A percentile compares a stretch with the other conserved stretches of the same genome.
Conservation (phyloP, 1,140 invertebrate genomes). For the Eupristina koningsbergeri region DNA sequence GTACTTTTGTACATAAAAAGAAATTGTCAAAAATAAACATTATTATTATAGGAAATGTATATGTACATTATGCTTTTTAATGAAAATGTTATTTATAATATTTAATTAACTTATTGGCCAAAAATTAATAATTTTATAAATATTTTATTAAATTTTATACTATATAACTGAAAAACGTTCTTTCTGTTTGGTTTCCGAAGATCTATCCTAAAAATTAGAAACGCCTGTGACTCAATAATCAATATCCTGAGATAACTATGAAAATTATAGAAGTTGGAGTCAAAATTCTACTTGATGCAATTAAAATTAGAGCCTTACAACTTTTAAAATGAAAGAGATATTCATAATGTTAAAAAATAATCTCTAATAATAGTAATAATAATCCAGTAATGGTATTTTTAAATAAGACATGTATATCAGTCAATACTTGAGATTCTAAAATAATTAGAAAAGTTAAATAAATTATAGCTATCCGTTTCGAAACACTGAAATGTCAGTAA, state of each 20-base stretch:
- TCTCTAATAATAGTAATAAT: not conserved
- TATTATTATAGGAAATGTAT: not conserved
- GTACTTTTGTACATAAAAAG: not conserved
- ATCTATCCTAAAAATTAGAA: not conserved
- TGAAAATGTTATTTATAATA: too few species aligned
- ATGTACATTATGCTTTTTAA: not conserved
- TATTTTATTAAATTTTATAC: not conserved
- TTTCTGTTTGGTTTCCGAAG: not conserved
- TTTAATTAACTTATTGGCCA: too few species aligned
- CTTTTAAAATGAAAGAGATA: not conserved
- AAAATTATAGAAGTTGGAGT: not conserved
- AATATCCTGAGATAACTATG: not conserved
- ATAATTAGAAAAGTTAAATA: not conserved
- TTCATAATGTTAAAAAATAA: not conserved
- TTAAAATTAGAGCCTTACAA: not conserved
- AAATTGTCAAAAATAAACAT: not conserved
- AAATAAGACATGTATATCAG: not conserved
- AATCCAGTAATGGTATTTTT: too few species aligned
- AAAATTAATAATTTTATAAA: not conserved
- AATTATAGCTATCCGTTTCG: not conserved
- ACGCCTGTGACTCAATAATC: not conserved
- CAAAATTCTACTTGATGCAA: not conserved
- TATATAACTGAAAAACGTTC: not conserved
- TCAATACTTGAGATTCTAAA: not conserved
- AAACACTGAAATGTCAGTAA: not conserved